Base-by-base conservation (phyloP, 2,888 invertebrate species). In the Anaspis maculata region DNA sequence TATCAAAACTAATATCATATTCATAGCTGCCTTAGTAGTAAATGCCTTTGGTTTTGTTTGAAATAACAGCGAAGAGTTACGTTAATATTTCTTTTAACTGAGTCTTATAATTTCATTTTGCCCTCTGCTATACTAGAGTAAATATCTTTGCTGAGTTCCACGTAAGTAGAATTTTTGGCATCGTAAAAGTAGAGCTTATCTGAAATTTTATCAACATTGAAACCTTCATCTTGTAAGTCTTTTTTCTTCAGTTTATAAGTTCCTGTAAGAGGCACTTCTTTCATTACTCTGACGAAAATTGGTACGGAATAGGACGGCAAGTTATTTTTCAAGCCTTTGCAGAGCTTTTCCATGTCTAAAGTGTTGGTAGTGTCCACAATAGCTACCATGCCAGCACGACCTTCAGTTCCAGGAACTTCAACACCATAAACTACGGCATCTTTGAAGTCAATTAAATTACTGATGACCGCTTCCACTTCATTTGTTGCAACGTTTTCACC, bases 401-500 rank as follows among this genome's bases (percentile, higher is more conserved):
- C 95, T 57, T 89, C 88, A 29, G 77, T 74, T 39, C 76, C 73
- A 1, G 85, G 84, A 44, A 88, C 73, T 85, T 89, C 80, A 1
- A 96, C 92, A 1, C 96, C 96, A 57, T 90, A 96, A 0, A 92
- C 94, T 2, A 83, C 83, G 41, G 83, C 83, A 46, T 66, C 64
- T 41, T 77, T 76, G 38, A 89, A 72, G 1, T 76, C 76, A 29
- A 86, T 69, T 15, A 81, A 72, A 34, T 83, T 83, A 40, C 83
- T 85, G 44, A 96, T 75, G 6, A 89, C 82, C 32, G 84, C 83
- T 68, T 97, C 96, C 12, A 97, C 90, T 69, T 97, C 97, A 0
- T 85, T 81, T 1, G 96, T 96, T 35, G 95, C 85, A 1, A 97
- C 94, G 62, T 97, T 97, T 70, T 98, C 96, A 9, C 97, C 96